Base-by-base conservation (phyloP, 2,888 invertebrate genomes). In the Biston betularia region DNA sequence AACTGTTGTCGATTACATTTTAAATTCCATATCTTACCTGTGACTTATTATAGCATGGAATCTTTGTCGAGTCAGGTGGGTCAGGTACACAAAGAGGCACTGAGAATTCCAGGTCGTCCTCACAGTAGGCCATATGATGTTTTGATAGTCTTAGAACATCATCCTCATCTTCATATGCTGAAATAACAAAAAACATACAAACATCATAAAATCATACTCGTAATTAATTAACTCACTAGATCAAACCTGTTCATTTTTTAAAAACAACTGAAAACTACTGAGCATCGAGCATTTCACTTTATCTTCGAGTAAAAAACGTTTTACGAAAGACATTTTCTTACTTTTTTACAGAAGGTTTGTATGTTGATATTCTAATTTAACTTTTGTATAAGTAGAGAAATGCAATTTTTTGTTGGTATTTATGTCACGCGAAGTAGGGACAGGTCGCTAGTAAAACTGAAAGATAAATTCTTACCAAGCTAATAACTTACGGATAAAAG, bases 41-140 rank as follows among this genome's bases (percentile, higher is more conserved):
- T 72, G 94, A 84, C 83, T 96, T 96, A 79, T 95, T 95, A 85
- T 97, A 97, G 95, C 96, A 96, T 46, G 95, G 92, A 74, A 94
- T 93, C 84, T 95, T 95, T 1, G 92, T 94, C 54, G 95, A 91
- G 82, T 96, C 95, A 52, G 92, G 90, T 35, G 95, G 95, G 76
- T 96, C 96, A 81, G 95, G 95, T 82, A 95, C 93, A 80, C 93
- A 94, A 48, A 96, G 86, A 76, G 94, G 93, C 74, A 94, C 94
- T 76, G 89, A 89, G 84, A 94, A 95, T 73, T 92, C 84, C 70
- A 94, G 91, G 75, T 95, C 94, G 79, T 95, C 95, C 66, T 90
- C 81, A 80, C 94, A 92, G 79, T 92, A 92, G 70, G 92, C 82
- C 89, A 92, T 78, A 78, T 94, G 93, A 71, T 93, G 89, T 11